Percentiles rank a stretch among this genome's conserved stretches.
phyloP scores from a whole-genome alignment of 2,888 invertebrate genomes.

The Hirtodrosophila duncani region DNA sequence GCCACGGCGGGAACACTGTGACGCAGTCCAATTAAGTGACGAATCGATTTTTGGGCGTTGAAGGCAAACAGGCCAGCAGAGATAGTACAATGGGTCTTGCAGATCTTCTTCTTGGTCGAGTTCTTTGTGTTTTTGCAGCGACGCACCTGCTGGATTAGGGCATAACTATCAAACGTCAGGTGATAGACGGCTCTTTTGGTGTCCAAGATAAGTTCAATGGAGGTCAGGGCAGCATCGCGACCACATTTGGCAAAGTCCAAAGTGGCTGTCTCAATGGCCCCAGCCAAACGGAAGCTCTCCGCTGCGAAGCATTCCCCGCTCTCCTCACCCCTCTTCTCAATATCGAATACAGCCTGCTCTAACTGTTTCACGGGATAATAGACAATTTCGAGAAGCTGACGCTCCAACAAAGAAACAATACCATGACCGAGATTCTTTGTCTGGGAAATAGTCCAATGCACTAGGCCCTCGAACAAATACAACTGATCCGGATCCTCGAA shows the following conservation, averaged over 20 bases:
- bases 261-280: constrained; percentile 7
- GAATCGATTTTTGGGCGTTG: constrained; percentile 12
- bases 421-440: too few relatives aligned
- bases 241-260: constrained; percentile 16
- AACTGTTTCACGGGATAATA: constrained; percentile 16
- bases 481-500: too few relatives aligned
- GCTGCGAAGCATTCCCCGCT: constrained; percentile 19
- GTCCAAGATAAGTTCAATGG: constrained; percentile 7
- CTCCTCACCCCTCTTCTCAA: constrained; percentile 22
- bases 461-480: too few relatives aligned
- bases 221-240: constrained; percentile 19
- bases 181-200: constrained; percentile 21
- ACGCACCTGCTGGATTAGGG: not conserved
- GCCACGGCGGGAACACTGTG: constrained; percentile 23
- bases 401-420: too few relatives aligned
- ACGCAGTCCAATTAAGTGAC: constrained; percentile 8
- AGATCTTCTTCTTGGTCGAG: rapidly evolving
- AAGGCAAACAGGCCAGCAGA: not conserved
- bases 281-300: constrained; percentile 7
- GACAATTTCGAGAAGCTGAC: constrained; percentile 27
- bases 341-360: constrained; percentile 16
- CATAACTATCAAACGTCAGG: constrained; percentile 16
- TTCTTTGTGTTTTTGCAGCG: rapidly evolving
- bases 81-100: not conserved
- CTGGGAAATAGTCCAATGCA: too few relatives aligned